Conservation (phyloP, 1,140 invertebrate genomes). For the Nasonia vitripennis region DNA sequence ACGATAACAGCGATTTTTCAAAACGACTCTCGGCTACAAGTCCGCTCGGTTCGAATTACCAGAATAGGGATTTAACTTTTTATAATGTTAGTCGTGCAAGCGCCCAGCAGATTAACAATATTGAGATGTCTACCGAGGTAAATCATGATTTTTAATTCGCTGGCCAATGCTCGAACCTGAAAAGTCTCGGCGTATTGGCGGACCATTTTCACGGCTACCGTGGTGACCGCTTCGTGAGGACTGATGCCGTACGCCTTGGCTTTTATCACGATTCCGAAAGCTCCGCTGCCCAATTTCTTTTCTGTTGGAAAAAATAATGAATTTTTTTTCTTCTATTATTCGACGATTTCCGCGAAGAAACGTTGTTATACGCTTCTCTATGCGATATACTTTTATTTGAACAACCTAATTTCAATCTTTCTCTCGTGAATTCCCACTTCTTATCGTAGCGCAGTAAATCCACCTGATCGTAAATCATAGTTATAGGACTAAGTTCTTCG, state of each 20-base stretch:
- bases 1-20: neutral
- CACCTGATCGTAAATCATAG: conserved; percentile 85
- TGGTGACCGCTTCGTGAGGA: conserved; percentile 80
- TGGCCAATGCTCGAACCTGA: conserved; percentile 86
- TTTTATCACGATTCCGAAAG: conserved; percentile 94
- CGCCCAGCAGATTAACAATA: conserved; percentile 96
- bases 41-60: conserved; percentile 83
- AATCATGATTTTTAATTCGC: conserved; percentile 96
- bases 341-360: too few species aligned
- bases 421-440: conserved; percentile 91
- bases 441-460: conserved; percentile 93
- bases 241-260: conserved; percentile 87
- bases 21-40: conserved; percentile 57
- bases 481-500: neutral
- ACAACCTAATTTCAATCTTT: conserved; percentile 87
- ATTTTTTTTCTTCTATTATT: neutral
- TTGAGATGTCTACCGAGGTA: conserved; percentile 95
- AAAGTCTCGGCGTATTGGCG: conserved; percentile 84
- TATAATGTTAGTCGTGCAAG: conserved; percentile 89
- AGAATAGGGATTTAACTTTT: conserved; percentile 4
- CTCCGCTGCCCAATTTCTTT: conserved; percentile 89
- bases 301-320: conserved; percentile 29
- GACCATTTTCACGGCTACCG: conserved; percentile 91
- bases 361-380: neutral
- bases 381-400: conserved; percentile 24